Evolutionary conservation across 2,113 vertebrate species (phyloP), one percentile per base, ranked within the genome.

Genomic region (Eleginops maclovinus): DNA sequence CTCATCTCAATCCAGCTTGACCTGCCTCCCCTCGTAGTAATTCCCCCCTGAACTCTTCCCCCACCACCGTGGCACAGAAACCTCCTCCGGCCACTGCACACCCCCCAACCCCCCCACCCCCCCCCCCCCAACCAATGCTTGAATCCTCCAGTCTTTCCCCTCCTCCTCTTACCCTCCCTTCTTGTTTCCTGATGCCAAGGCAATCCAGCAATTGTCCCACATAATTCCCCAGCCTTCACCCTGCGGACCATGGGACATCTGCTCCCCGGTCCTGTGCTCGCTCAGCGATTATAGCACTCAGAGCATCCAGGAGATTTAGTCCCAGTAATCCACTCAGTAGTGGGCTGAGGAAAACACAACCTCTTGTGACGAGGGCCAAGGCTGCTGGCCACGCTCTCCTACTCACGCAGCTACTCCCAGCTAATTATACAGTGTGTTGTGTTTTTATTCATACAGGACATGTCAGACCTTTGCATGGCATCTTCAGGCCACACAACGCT

Each of bases 201-300:
- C 77, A 83, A 87, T 93, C 87, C 90, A 92, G 88, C 86, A 87
- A 84, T 92, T 93, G 88, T 87, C 89, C 89, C 85, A 89, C 88
- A 92, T 93, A 92, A 93, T 94, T 94, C 88, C 88, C 87, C 86
- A 87, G 92, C 76, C 88, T 90, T 92, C 85, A 81, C 91, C 89
- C 91, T 73, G 78, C 51, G 54, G 87, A 92, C 93, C 89, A 93
- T 94, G 93, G 93, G 93, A 94, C 93, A 94, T 94, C 94, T 94
- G 94, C 92, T 95, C 83, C 77, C 88, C 69, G 22, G 76, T 79
- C 76, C 89, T 75, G 84, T 77, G 85, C 91, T 89, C 83, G 81
- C 90, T 90, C 88, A 84, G 90, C 75, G 92, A 95, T 95, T 94
- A 95, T 87, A 92, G 91, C 92, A 93, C 90, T 92, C 93, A 89